Percentiles rank a stretch among this genome's conserved stretches.
Conservation (phyloP, 2,113 vertebrate species). For the Scatophagus argus region DNA sequence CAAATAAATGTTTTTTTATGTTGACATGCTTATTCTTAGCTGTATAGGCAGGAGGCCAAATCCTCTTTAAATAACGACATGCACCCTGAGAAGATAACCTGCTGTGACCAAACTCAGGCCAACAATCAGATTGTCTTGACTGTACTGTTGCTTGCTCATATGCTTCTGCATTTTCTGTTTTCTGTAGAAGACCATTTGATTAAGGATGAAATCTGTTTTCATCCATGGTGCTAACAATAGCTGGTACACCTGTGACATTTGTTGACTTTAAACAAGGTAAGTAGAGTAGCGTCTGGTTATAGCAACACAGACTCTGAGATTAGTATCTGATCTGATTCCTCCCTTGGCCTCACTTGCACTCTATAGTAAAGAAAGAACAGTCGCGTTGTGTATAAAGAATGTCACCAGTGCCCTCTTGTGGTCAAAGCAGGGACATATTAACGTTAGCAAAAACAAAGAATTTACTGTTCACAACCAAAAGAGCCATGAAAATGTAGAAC, state of each 20-base stretch:
- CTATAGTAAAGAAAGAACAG: constrained; percentile 16
- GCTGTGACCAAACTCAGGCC: not conserved
- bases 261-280: constrained; percentile 60
- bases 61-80: not conserved
- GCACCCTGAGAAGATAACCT: not conserved
- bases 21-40: not conserved
- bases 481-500: not conserved
- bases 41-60: not conserved
- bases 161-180: constrained; percentile 44
- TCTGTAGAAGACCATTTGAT: constrained; percentile 63
- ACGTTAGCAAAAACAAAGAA: not conserved
- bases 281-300: constrained; percentile 55
- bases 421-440: not conserved
- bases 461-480: not conserved
- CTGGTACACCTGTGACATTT: constrained; percentile 46
- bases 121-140: constrained; percentile 32
- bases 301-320: constrained; percentile 67
- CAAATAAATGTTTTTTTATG: not conserved
- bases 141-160: constrained; percentile 29
- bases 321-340: constrained; percentile 66
- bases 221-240: constrained; percentile 40
- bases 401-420: constrained; percentile 56
- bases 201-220: constrained; percentile 29
- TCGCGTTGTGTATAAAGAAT: constrained; percentile 18
- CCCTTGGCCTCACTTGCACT: constrained; percentile 73